Evolutionary conservation across 2,797 vertebrate genomes (phyloP).

Genomic region (Peromyscus nudipes): DNA sequence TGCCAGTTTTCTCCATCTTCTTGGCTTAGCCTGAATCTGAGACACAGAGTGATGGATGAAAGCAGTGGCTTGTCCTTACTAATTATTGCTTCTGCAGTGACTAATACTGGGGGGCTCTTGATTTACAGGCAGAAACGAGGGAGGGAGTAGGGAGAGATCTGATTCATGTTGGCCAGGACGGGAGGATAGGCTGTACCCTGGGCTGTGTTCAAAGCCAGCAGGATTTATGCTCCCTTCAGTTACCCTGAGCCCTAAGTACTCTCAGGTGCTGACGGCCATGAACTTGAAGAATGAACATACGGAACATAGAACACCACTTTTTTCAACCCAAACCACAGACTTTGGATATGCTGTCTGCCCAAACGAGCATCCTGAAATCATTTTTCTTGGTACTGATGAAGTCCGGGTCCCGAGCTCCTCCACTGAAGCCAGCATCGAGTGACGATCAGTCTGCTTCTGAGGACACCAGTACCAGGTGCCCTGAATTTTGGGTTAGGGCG

Average conservation of each 20-base stretch:
- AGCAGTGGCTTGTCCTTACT: slow-evolving; percentile 76
- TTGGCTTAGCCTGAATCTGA: slow-evolving; percentile 75
- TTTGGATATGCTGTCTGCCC: background rate
- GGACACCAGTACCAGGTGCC: background rate
- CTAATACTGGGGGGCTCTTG: slow-evolving; percentile 78
- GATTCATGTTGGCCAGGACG: slow-evolving; percentile 63
- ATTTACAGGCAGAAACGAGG: slow-evolving; percentile 78
- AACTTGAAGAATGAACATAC: slow-evolving; percentile 77
- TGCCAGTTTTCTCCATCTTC: slow-evolving; percentile 77
- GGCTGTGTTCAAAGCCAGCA: slow-evolving; percentile 67
- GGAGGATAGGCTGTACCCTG: slow-evolving; percentile 53
- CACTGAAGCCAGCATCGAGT: slow-evolving; percentile 16
- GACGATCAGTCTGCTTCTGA: background rate
- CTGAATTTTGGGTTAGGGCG: background rate
- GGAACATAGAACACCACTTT: slow-evolving; percentile 60
- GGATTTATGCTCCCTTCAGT: slow-evolving; percentile 79
- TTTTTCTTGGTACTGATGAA: slow-evolving; percentile 13
- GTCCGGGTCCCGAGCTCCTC: background rate
- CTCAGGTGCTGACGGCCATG: slow-evolving; percentile 60
- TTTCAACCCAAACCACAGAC: slow-evolving; percentile 35
- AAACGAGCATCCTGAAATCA: slow-evolving; percentile 20
- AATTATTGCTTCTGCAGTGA: slow-evolving; percentile 81
- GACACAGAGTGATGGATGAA: slow-evolving; percentile 79
- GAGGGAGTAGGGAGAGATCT: background rate
- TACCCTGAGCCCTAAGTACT: background rate